Base-by-base conservation (phyloP, 2,888 invertebrate genomes). In the Torymus auratus region DNA sequence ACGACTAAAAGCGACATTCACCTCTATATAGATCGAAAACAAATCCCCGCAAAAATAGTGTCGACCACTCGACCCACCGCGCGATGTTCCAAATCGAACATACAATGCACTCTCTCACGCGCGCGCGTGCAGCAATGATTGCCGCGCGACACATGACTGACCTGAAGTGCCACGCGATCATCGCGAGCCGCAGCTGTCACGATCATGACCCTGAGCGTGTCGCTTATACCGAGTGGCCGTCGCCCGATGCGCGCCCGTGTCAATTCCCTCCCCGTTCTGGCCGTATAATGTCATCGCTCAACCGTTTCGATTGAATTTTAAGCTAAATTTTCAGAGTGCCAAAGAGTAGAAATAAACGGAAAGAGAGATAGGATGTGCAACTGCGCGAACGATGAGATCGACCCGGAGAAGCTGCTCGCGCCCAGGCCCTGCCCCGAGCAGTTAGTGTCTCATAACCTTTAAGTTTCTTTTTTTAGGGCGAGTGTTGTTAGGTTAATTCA, bases 141-240 rank as follows among this genome's bases (percentile, higher is more conserved):
- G 7, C 41, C 10, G 15, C 20, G 41, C 10, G 67, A 68, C 64
- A 50, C 69, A 69, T 74, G 62, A 71, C 15, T 70, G 65, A 68
- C 55, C 71, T 68, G 72, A 80, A 80, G 80, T 76, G 65, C 15
- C 65, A 60, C 69, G 65, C 52, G 67, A 76, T 80, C 60, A 68
- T 41, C 56, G 64, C 17, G 61, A 28, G 15, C 53, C 64, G 11
- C 68, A 79, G 69, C 74, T 79, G 80, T 80, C 80, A 71, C 52
- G 65, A 23, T 56, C 67, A 23, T 41, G 80, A 67, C 65, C 71
- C 41, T 61, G 80, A 65, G 58, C 60, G 65, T 50, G 60, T 78
- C 71, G 55, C 13, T 52, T 50, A 13, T 23, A 20, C 41, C 69
- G 41, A 60, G 76, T 75, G 20, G 58, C 65, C 20, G 50, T 56